Conservation (phyloP, 2,888 invertebrate genomes). For the Coremacera marginata region DNA sequence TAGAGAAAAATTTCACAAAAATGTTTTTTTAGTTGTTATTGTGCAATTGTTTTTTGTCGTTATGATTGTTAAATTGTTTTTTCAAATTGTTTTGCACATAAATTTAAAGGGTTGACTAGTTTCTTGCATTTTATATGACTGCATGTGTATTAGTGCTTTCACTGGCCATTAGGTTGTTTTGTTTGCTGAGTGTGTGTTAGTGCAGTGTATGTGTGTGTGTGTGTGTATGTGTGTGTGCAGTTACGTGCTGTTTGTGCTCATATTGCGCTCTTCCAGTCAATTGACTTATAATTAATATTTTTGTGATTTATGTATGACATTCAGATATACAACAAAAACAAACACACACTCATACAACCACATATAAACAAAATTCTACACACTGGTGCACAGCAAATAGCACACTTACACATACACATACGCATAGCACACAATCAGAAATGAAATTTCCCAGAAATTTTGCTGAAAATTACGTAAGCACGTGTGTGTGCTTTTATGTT, state of each 20-base stretch:
- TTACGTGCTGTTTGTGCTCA: background rate
- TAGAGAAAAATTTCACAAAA: background rate
- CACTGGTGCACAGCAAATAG: constrained; percentile 16
- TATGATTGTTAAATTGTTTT: background rate
- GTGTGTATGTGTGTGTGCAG: background rate
- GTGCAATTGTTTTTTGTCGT: background rate
- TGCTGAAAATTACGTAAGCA: constrained; percentile 17
- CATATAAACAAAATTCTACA: background rate
- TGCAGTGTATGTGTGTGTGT: background rate
- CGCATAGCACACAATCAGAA: constrained; percentile 12
- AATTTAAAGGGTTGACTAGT: background rate
- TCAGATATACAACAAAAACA: background rate
- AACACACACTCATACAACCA: background rate
- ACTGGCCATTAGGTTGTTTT: background rate
- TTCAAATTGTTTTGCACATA: background rate
- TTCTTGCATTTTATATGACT: background rate
- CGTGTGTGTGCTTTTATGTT: background rate
- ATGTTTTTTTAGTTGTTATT: background rate
- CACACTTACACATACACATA: constrained; percentile 24
- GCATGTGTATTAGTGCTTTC: background rate
- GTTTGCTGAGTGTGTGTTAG: background rate
- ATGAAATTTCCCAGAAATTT: constrained; percentile 12
- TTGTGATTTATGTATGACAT: constrained; percentile 37
- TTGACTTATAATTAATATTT: constrained; percentile 38
- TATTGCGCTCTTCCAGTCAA: constrained; percentile 30